A percentile compares a stretch with the other conserved stretches of the same genome.
phyloP scores from a whole-genome alignment of 2,888 invertebrate genomes.

The Bimastos eiseni region DNA sequence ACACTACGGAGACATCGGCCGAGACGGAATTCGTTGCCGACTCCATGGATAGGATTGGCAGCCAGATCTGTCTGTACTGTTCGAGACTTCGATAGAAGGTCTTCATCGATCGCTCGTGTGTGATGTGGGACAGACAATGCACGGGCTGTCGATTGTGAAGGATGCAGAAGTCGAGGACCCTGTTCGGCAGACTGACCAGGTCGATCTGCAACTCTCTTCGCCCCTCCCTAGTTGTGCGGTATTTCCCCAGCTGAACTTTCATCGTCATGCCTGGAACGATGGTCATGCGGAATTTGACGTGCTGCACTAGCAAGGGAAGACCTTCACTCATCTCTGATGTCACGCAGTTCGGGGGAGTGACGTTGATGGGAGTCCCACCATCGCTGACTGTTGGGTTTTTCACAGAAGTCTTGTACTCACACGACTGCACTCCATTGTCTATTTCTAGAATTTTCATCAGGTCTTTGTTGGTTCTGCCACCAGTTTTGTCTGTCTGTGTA shows the following conservation, averaged over 20 bases:
- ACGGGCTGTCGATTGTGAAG: not conserved
- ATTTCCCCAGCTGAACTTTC: not conserved
- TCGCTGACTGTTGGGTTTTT: no score
- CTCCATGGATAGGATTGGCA: conserved; percentile 51
- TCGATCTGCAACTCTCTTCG: not conserved
- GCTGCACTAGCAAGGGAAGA: not conserved
- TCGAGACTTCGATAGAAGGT: not conserved
- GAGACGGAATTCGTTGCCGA: conserved; percentile 48
- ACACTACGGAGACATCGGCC: conserved; percentile 47
- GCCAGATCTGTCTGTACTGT: conserved; percentile 19
- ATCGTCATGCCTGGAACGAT: not conserved
- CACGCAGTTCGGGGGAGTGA: not conserved
- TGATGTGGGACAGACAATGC: not conserved
- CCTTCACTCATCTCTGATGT: not conserved
- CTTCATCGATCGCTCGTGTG: not conserved
- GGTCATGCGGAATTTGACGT: conserved; percentile 20
- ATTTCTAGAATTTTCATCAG: not conserved
- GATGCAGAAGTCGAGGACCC: not conserved
- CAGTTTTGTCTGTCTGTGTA: not conserved
- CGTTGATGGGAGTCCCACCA: not conserved
- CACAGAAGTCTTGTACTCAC: not conserved
- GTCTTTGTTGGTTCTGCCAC: not conserved
- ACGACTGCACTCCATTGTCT: not conserved
- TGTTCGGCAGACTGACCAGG: not conserved
- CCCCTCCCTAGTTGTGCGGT: not conserved